These are phyloP conservation scores for Arnoldichthys spilopterus DNA, from an alignment of 2,797 vertebrate genomes.

Conservation along the genomic window DNA sequence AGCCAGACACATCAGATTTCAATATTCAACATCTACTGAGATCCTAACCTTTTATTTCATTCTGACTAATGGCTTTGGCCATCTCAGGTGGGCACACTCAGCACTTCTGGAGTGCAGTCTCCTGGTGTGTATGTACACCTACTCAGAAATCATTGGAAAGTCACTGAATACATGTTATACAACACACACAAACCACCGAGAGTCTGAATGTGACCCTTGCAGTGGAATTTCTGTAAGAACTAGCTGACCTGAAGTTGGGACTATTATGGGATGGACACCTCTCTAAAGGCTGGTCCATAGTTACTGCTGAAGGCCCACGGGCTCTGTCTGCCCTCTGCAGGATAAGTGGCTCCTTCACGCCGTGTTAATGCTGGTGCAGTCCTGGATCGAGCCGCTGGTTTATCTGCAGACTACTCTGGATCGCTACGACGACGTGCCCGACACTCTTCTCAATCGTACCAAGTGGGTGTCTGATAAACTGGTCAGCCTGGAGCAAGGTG, in stretches of 20 bases:
- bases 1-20: constrained; percentile 27
- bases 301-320: neutral
- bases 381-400: constrained; percentile 75
- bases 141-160: constrained; percentile 35
- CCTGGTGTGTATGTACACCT: neutral
- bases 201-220: constrained; percentile 1
- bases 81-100: constrained; percentile 17
- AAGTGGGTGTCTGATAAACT: constrained; percentile 81
- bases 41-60: constrained; percentile 41
- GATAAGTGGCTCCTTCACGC: constrained; percentile 79
- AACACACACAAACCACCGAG: constrained; percentile 10
- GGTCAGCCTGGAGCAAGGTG: constrained; percentile 77
- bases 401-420: constrained; percentile 76
- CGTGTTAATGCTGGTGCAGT: constrained; percentile 78
- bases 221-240: neutral
- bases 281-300: neutral
- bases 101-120: neutral
- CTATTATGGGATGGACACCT: neutral
- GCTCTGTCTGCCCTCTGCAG: constrained; percentile 56
- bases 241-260: neutral
- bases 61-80: constrained; percentile 34
- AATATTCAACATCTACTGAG: constrained; percentile 22
- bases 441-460: constrained; percentile 76
- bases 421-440: constrained; percentile 69
- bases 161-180: constrained; percentile 19